These are phyloP conservation scores for Pogonomyrmex californicus DNA, from an alignment of 1,140 invertebrate species.

Conservation along the genomic window DNA sequence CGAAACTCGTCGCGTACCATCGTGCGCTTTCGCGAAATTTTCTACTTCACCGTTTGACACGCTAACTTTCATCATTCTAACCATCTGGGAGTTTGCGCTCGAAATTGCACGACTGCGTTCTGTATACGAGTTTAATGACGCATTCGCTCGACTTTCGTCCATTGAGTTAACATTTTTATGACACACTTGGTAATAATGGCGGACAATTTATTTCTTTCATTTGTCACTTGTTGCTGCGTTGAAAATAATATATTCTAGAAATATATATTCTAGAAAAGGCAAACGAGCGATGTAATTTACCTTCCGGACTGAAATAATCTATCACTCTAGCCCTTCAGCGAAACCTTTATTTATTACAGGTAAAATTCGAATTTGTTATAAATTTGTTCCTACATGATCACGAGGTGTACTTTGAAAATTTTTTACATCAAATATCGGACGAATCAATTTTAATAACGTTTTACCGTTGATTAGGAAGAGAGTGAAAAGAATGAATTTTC, in stretches of 20 bases:
- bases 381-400: not conserved
- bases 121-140: slow-evolving; percentile 42
- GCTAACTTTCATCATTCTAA: slow-evolving; percentile 33
- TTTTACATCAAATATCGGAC: not conserved
- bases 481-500: not conserved
- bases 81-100: not conserved
- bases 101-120: slow-evolving; percentile 1
- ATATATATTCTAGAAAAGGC: not conserved
- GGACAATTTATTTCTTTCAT: slow-evolving; percentile 51
- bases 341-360: not conserved
- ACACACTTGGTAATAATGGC: slow-evolving; percentile 1
- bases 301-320: slow-evolving; percentile 1
- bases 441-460: not conserved
- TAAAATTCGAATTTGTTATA: not conserved
- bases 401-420: not conserved
- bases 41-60: slow-evolving; percentile 42
- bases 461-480: not conserved
- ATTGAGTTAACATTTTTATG: slow-evolving; percentile 43
- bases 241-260: not conserved
- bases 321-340: not conserved
- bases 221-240: slow-evolving; percentile 50
- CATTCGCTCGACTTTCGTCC: slow-evolving; percentile 29
- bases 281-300: slow-evolving; percentile 10
- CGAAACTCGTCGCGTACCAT: slow-evolving; percentile 25
- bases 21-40: slow-evolving; percentile 45